These are phyloP conservation scores for Vidua macroura DNA, from an alignment of 2,113 vertebrate species.

Conservation along the genomic window DNA sequence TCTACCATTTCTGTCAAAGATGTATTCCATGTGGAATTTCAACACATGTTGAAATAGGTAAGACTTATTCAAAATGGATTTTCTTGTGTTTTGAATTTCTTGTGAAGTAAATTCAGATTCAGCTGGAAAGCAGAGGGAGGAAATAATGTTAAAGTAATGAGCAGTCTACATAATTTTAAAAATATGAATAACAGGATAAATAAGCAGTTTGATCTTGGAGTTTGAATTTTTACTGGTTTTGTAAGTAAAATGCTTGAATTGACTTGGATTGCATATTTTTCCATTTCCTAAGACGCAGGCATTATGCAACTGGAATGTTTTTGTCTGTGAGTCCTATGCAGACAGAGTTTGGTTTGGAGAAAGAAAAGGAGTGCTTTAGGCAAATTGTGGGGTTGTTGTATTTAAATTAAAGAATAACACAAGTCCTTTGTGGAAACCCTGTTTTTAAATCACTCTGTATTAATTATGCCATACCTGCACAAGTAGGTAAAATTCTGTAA, in stretches of 20 bases:
- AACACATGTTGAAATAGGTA: constrained; percentile 81
- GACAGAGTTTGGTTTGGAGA: background rate
- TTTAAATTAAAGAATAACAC: background rate
- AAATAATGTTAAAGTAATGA: background rate
- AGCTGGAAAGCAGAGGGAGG: background rate
- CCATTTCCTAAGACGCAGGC: background rate
- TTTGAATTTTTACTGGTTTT: background rate
- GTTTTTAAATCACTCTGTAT: background rate
- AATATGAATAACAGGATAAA: background rate
- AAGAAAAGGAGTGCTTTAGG: background rate
- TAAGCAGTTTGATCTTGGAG: background rate
- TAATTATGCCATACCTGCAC: background rate
- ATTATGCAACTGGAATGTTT: constrained; percentile 32
- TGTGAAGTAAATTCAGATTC: background rate
- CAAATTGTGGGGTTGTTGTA: background rate
- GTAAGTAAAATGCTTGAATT: background rate
- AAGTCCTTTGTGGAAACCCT: background rate
- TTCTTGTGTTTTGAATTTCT: background rate
- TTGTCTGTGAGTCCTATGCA: background rate
- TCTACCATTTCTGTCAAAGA: constrained; percentile 24
- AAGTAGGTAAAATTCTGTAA: background rate
- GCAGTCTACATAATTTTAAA: background rate
- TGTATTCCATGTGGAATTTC: constrained; percentile 67
- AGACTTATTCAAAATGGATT: background rate
- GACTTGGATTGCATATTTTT: background rate